Conservation (phyloP, 35 echinoderm and acorn worm species). For the Ptychodera flava region DNA sequence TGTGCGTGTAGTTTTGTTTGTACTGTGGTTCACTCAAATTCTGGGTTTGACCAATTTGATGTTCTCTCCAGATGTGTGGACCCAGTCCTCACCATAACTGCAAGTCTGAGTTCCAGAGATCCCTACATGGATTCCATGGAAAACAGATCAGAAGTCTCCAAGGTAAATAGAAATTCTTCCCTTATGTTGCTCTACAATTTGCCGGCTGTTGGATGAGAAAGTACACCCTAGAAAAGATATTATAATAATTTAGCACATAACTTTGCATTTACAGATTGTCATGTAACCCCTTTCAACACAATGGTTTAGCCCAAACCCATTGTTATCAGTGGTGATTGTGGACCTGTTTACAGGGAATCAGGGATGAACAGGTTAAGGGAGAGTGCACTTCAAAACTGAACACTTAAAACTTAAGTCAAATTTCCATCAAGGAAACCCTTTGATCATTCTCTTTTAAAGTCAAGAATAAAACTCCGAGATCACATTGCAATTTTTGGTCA, state of each 20-base stretch:
- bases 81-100: constrained; percentile 63
- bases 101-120: constrained; percentile 58
- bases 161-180: constrained; percentile 27
- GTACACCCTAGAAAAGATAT: not conserved
- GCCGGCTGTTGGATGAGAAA: not conserved
- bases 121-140: constrained; percentile 54
- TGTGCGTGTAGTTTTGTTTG: too few species aligned
- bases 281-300: not conserved
- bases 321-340: too few species aligned
- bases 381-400: not conserved
- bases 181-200: not conserved
- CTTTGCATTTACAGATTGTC: not conserved
- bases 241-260: not conserved
- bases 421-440: not conserved
- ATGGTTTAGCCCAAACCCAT: too few species aligned
- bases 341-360: too few species aligned
- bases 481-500: too few species aligned
- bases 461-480: too few species aligned
- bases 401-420: not conserved
- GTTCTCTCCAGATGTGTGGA: constrained; percentile 71
- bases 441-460: too few species aligned
- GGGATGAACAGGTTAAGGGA: too few species aligned
- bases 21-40: too few species aligned
- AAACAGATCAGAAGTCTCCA: constrained; percentile 48
- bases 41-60: too few species aligned